A percentile compares a stretch with the other conserved stretches of the same genome.
These are phyloP conservation scores for Plectropomus leopardus DNA, from an alignment of 2,113 vertebrate species.

Conservation along the genomic window DNA sequence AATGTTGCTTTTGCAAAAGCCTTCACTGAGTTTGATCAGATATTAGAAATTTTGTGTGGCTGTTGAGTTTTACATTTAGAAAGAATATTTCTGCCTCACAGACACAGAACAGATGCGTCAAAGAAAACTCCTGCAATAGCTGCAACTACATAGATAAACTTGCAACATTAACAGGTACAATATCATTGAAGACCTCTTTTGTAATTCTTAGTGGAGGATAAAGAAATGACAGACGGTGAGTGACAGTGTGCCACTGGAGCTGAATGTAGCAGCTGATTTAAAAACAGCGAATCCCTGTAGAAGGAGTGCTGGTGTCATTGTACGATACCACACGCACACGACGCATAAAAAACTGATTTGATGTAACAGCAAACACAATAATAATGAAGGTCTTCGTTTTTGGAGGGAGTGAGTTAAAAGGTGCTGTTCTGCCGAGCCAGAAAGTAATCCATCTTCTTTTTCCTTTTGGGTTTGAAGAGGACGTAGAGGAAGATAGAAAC, in stretches of 20 bases:
- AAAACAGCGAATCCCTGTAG: background rate
- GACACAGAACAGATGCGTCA: background rate
- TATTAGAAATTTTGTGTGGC: no score
- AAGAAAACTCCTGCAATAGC: no score
- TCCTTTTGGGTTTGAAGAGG: constrained; percentile 65
- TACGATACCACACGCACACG: background rate
- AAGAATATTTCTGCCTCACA: background rate
- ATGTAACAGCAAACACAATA: background rate
- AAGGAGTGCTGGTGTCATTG: background rate
- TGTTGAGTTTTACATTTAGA: background rate
- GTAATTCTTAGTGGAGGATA: no score
- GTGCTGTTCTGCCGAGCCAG: constrained; percentile 72
- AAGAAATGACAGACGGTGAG: no score
- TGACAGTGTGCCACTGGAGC: no score
- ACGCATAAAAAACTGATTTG: background rate
- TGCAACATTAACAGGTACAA: no score
- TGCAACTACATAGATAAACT: no score
- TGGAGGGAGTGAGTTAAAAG: constrained; percentile 34
- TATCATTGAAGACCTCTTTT: no score
- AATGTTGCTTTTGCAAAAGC: background rate
- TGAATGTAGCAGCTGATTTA: background rate
- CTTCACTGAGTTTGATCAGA: background rate
- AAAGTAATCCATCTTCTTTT: constrained; percentile 67
- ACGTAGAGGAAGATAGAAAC: constrained; percentile 57
- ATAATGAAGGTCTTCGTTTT: background rate